These are phyloP conservation scores for Drosophila pseudotakahashii DNA, from an alignment of 2,888 invertebrate species.

Conservation along the genomic window DNA sequence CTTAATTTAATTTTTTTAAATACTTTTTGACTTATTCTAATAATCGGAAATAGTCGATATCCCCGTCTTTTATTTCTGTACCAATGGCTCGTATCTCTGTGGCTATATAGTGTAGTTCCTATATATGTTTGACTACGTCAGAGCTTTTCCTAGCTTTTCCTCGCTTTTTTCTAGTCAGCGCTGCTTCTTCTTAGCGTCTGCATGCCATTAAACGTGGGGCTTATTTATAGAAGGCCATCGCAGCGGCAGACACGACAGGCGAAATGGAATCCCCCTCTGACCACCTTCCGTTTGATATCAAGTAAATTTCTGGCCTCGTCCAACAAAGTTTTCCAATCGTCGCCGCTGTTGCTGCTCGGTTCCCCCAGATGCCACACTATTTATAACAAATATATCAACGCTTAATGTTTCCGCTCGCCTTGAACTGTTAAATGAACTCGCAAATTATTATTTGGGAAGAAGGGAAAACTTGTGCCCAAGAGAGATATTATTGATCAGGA, in stretches of 20 bases:
- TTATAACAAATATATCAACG: slow-evolving; percentile 64
- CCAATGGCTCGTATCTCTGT: slow-evolving; percentile 3
- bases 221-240: slow-evolving; percentile 64
- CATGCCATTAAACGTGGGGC: slow-evolving; percentile 78
- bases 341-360: slow-evolving; percentile 14
- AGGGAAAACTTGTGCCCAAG: background rate
- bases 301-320: slow-evolving; percentile 35
- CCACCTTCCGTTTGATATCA: slow-evolving; percentile 43
- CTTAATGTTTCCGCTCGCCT: slow-evolving; percentile 79
- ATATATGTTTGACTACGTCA: slow-evolving; percentile 50
- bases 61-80: slow-evolving; percentile 6
- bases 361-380: slow-evolving; percentile 53
- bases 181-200: slow-evolving; percentile 76
- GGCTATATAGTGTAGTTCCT: background rate
- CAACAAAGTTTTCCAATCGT: slow-evolving; percentile 37
- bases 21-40: background rate
- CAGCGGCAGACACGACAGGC: slow-evolving; percentile 63
- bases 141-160: slow-evolving; percentile 39
- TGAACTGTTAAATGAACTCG: slow-evolving; percentile 75
- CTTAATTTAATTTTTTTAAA: background rate
- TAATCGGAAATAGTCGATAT: slow-evolving; percentile 3
- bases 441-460: background rate
- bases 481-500: background rate
- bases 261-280: slow-evolving; percentile 55
- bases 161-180: slow-evolving; percentile 16